A percentile compares a stretch with the other conserved stretches of the same genome.
Conservation (phyloP, 2,113 vertebrate species). For the Ibidorhyncha struthersii region DNA sequence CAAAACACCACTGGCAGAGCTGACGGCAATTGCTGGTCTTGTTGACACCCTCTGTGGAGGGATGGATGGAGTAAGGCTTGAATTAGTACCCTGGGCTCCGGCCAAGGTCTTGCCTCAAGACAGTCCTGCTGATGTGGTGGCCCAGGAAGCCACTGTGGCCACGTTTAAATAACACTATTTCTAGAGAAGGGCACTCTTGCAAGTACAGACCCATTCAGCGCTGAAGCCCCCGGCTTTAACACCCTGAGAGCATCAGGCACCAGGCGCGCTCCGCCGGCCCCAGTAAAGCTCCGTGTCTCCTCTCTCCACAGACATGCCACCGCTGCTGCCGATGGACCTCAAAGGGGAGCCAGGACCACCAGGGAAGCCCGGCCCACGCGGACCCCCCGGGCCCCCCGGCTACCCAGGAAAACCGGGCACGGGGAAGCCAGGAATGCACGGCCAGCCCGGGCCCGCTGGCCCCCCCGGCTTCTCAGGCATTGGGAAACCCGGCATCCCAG, state of each 20-base stretch:
- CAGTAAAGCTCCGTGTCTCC: background rate
- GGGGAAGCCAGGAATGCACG: constrained; percentile 92
- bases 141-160: background rate
- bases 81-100: background rate
- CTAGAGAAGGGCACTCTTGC: background rate
- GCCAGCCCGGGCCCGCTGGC: constrained; percentile 88
- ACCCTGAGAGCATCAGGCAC: background rate
- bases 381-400: constrained; percentile 87
- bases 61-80: background rate
- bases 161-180: background rate
- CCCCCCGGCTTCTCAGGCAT: constrained; percentile 91
- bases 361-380: constrained; percentile 92
- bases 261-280: accelerated
- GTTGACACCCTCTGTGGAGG: background rate
- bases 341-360: constrained; percentile 95
- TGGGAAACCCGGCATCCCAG: constrained; percentile 92
- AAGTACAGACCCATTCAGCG: background rate
- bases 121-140: background rate
- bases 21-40: background rate
- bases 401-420: constrained; percentile 92
- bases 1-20: background rate
- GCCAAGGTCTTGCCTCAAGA: background rate
- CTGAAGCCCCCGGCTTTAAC: accelerated
- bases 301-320: constrained; percentile 87
- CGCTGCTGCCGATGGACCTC: constrained; percentile 85